Evolutionary conservation across 2,797 vertebrate species (phyloP).

Genomic region (Lacerta viridis): DNA sequence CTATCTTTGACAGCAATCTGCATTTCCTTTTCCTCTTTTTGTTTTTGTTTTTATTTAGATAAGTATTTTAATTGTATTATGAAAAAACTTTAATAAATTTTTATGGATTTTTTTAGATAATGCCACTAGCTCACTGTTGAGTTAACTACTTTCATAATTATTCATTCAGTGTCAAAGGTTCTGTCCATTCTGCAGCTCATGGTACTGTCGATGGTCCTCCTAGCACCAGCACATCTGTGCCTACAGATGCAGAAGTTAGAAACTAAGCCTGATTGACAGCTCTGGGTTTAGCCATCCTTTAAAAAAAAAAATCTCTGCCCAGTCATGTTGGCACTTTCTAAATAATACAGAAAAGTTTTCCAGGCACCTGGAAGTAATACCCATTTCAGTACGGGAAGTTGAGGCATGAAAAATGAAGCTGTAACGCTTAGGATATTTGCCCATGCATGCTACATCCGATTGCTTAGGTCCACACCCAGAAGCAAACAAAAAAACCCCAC

Average conservation of each 20-base stretch:
- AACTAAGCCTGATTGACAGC: neutral
- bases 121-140: rapidly evolving
- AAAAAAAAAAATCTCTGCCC: neutral
- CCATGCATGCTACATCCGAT: conserved; percentile 63
- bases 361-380: conserved; percentile 2
- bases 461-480: conserved; percentile 64
- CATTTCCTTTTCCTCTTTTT: too few relatives aligned
- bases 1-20: too few relatives aligned
- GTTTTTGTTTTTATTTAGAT: too few relatives aligned
- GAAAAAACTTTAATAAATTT: too few relatives aligned
- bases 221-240: neutral
- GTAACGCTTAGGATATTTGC: conserved; percentile 53
- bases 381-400: conserved; percentile 52
- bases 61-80: too few relatives aligned
- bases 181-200: neutral
- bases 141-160: neutral
- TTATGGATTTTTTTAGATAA: neutral
- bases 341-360: neutral
- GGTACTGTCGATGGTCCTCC: neutral
- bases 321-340: neutral
- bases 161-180: neutral
- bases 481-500: conserved; percentile 57
- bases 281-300: neutral
- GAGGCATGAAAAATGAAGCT: conserved; percentile 25
- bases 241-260: neutral